Conservation (phyloP, 2,113 vertebrate genomes). For the Trachemys scripta region DNA sequence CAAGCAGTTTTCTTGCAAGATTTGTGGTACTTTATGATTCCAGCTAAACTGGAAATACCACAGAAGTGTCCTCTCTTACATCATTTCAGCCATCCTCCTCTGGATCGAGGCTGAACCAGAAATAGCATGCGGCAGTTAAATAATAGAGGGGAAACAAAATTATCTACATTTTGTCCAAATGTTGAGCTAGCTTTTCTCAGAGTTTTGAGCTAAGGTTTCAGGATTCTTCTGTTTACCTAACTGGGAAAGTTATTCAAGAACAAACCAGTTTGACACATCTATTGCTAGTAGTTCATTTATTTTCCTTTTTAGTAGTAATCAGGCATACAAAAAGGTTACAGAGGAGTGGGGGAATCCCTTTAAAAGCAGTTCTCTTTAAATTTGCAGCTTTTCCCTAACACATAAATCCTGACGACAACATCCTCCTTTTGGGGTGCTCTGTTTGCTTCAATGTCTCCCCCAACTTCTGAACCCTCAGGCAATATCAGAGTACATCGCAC, state of each 20-base stretch:
- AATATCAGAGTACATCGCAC: background rate
- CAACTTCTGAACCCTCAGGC: background rate
- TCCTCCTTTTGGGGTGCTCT: background rate
- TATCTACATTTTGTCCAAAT: fast-evolving
- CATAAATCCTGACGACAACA: background rate
- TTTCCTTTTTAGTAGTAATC: background rate
- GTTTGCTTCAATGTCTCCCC: background rate
- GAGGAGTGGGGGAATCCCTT: fast-evolving
- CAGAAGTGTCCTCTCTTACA: background rate
- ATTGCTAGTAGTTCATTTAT: background rate
- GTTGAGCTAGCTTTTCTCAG: fast-evolving
- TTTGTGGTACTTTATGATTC: background rate
- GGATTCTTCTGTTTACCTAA: background rate
- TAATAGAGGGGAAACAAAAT: background rate
- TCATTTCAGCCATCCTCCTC: background rate
- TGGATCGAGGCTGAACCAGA: background rate
- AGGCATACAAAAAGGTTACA: background rate
- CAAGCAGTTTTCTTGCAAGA: background rate
- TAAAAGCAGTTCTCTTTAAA: background rate
- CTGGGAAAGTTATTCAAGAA: fast-evolving
- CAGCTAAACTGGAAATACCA: background rate
- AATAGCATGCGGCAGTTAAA: background rate
- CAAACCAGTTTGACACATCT: fast-evolving
- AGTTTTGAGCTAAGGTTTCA: background rate
- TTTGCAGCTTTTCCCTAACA: background rate